A percentile compares a stretch with the other conserved stretches of the same genome.
phyloP scores from a whole-genome alignment of 2,797 vertebrate species.

The Brachyalestes nurse region DNA sequence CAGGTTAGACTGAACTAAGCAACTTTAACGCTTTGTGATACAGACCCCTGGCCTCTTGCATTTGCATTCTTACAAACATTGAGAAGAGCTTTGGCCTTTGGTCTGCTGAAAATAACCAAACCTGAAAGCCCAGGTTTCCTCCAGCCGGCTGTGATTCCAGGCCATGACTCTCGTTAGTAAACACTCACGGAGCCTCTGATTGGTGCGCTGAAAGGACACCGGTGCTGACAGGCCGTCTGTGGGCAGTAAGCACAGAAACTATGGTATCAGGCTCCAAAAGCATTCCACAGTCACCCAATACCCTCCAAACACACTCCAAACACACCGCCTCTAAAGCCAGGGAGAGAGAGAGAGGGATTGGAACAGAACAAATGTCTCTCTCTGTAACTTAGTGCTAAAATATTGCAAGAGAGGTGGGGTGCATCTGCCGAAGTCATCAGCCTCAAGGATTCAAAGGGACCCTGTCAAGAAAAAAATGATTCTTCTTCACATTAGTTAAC shows the following conservation, averaged over 20 bases:
- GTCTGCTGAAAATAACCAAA: no score
- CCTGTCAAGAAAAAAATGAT: no score
- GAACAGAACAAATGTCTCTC: background rate
- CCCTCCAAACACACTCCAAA: conserved; percentile 25
- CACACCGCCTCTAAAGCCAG: background rate
- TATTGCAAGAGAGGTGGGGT: conserved; percentile 4
- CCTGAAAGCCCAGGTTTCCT: conserved; percentile 19
- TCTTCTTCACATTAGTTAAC: no score
- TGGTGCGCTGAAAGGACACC: conserved; percentile 33
- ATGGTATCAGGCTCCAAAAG: conserved; percentile 47
- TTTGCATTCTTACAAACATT: no score
- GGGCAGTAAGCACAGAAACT: conserved; percentile 16
- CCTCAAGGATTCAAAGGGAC: no score
- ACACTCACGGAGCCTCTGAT: conserved; percentile 29
- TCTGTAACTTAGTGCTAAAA: conserved; percentile 1
- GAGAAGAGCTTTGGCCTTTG: no score
- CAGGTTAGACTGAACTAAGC: no score
- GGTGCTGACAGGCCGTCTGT: conserved; percentile 23
- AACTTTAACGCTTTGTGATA: no score
- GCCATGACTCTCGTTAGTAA: conserved; percentile 14
- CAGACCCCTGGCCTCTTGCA: no score
- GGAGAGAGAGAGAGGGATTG: background rate
- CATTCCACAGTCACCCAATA: conserved; percentile 47
- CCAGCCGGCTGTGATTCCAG: conserved; percentile 9
- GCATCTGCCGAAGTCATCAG: background rate